Evolutionary conservation across 2,113 vertebrate species (phyloP), one percentile per base, ranked within the genome.

Genomic region (Campylomormyrus numenius): DNA sequence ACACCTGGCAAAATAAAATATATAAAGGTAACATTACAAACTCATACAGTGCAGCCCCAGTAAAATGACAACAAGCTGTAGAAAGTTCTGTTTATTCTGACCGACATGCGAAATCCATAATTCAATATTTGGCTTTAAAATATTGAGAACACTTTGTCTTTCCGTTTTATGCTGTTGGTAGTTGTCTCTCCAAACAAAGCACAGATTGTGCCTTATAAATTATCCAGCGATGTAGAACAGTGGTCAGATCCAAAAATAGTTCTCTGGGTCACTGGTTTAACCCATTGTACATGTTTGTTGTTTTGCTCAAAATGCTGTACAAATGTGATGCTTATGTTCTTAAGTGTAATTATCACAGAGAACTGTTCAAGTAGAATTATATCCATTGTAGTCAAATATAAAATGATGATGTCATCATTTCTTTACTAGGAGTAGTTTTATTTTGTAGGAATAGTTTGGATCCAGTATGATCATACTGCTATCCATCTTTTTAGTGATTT

Each of bases 171-270:
- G 3, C 87, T 58, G 35, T 46, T 62, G 52, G 35, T 45, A 24
- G 35, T 21, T 42, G 52, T 88, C n/a, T 88, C 87, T 88, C 52
- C 35, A 56, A 87, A 53, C 31, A 88, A 62, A 66, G 52, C 87
- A 88, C 87, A 88, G 87, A 88, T 88, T 88, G 87, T 58, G 56
- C 87, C 87, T 88, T 62, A 62, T 88, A 88, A 88, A 88, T 88
- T 88, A 88, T 88, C 53, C 87, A 88, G 11, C 31, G 21, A 45
- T 88, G 52, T 58, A 45, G 53, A 66, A 45, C 49, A 66, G 87
- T 88, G 87, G 42, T 58, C 45, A 9, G 53, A 66, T 58, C 87
- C 87, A 50, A 66, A 88, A 88, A 88, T 88, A 88, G 56, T 53
- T 56, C 21, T 66, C 39, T 62, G 87, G 87, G 87, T 88, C 53